These are phyloP conservation scores for Doris montereyensis DNA, from an alignment of 2,888 invertebrate species.

Conservation along the genomic window DNA sequence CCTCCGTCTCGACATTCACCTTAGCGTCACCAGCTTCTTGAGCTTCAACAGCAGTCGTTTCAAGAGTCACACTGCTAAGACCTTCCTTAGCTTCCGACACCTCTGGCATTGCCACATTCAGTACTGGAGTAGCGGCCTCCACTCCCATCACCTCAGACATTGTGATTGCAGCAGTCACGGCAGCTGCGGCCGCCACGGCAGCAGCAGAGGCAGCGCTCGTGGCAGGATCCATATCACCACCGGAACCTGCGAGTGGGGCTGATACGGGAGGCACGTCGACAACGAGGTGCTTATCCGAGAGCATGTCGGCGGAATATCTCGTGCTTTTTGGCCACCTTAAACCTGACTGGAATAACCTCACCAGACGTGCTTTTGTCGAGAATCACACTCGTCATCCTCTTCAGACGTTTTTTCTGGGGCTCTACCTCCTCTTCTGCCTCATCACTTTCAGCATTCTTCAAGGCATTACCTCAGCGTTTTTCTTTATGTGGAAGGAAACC, in stretches of 20 bases:
- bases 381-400: slow-evolving; percentile 36
- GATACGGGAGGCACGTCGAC: slow-evolving; percentile 3
- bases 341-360: slow-evolving; percentile 43
- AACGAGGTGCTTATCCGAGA: slow-evolving; percentile 13
- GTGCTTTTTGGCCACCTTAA: slow-evolving; percentile 46
- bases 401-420: slow-evolving; percentile 29
- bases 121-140: background rate
- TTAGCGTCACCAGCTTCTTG: background rate
- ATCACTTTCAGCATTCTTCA: background rate
- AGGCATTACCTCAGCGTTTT: background rate
- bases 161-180: background rate
- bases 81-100: background rate
- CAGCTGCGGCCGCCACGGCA: background rate
- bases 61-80: background rate
- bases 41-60: background rate
- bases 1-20: background rate
- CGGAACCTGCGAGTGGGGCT: background rate
- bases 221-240: background rate
- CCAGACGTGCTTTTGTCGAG: slow-evolving; percentile 33
- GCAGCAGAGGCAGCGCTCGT: background rate
- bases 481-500: slow-evolving; percentile 28
- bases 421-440: slow-evolving; percentile 12
- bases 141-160: background rate
- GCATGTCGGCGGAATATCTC: slow-evolving; percentile 44
- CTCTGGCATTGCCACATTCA: background rate